phyloP scores from a whole-genome alignment of 2,888 invertebrate genomes.

The Protonemura montana region DNA sequence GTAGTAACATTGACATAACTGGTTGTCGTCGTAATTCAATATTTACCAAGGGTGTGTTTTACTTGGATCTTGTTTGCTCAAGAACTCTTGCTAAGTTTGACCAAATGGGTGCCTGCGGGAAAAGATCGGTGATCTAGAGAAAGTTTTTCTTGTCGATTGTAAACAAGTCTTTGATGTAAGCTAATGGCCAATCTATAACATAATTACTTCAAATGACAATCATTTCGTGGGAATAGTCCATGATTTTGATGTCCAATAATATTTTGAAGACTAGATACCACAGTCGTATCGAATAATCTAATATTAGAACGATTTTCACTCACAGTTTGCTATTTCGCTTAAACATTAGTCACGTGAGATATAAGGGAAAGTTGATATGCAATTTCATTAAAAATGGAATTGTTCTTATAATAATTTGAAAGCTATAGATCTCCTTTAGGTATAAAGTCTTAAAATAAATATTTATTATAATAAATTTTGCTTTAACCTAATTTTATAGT shows the following conservation, averaged over 20 bases:
- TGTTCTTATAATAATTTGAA: neutral
- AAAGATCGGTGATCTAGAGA: neutral
- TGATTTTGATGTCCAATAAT: neutral
- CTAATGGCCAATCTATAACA: neutral
- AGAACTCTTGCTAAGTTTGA: neutral
- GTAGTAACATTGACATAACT: neutral
- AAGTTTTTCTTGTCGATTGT: neutral
- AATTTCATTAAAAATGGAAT: constrained; percentile 12
- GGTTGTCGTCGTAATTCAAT: neutral
- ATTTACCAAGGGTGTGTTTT: neutral
- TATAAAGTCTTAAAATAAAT: neutral
- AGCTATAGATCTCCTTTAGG: neutral
- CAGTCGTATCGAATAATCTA: neutral
- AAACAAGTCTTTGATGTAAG: neutral
- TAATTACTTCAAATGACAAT: neutral
- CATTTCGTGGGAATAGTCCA: neutral
- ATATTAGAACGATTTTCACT: no score
- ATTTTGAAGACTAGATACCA: neutral
- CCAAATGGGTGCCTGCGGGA: neutral
- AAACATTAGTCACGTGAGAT: neutral
- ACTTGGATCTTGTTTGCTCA: neutral
- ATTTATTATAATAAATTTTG: neutral
- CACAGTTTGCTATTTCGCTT: neutral
- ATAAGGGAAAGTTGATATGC: neutral
- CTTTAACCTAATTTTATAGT: neutral